Percentiles rank a stretch among this genome's conserved stretches.
Evolutionary conservation across 2,113 vertebrate genomes (phyloP).

Genomic region (Genyomyrus donnyi): DNA sequence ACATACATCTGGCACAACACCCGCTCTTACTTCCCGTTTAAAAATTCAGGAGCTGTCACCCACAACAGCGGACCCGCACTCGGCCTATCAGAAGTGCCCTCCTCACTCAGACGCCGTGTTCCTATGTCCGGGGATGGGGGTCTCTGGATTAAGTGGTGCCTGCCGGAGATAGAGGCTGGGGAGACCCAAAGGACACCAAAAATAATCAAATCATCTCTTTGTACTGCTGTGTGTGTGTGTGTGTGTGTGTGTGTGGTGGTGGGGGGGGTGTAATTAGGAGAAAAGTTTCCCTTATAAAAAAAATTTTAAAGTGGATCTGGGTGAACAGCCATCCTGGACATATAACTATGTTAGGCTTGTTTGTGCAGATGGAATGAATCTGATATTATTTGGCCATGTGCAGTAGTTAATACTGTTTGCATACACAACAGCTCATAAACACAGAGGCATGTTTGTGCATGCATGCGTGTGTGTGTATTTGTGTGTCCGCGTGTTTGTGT

Average conservation of each 20-base stretch:
- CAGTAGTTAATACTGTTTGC: conserved; percentile 2
- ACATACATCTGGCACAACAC: conserved; percentile 62
- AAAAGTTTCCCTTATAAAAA: conserved; percentile 21
- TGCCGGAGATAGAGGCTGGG: conserved; percentile 47
- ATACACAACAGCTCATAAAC: conserved; percentile 5
- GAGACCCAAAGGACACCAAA: conserved; percentile 38
- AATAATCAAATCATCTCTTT: conserved; percentile 43
- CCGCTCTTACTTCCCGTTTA: conserved; percentile 59
- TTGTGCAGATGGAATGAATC: conserved; percentile 25
- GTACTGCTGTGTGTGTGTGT: conserved; percentile 35
- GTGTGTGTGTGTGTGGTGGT: neutral
- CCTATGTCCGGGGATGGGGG: conserved; percentile 38
- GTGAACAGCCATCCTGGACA: neutral
- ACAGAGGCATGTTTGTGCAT: conserved; percentile 11
- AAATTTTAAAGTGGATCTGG: conserved; percentile 18
- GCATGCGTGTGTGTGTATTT: neutral
- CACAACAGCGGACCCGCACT: conserved; percentile 41
- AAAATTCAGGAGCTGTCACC: conserved; percentile 68
- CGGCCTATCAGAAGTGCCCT: conserved; percentile 54
- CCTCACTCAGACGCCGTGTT: conserved; percentile 61
- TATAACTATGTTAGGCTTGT: conserved; percentile 24
- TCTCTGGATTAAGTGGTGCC: conserved; percentile 39
- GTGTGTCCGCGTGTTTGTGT: neutral
- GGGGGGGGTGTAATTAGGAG: conserved; percentile 37
- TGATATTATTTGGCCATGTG: neutral